phyloP scores from a whole-genome alignment of 2,888 invertebrate species.

The Peribatodes rhomboidaria region DNA sequence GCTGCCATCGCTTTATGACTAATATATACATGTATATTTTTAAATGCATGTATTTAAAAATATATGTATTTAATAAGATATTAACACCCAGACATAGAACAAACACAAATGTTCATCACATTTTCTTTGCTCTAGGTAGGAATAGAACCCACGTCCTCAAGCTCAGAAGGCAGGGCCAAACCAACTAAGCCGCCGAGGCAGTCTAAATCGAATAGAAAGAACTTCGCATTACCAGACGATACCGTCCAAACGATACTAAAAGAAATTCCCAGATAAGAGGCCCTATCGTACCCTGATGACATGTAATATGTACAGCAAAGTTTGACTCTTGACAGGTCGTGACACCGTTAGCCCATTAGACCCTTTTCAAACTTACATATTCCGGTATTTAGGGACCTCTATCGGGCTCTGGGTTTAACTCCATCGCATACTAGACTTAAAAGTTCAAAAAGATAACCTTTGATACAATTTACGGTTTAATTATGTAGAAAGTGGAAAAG shows the following conservation, averaged over 20 bases:
- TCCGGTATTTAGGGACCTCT: conserved; percentile 1
- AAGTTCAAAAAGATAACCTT: background rate
- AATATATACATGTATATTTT: too few relatives aligned
- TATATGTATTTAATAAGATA: too few relatives aligned
- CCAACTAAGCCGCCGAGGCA: too few relatives aligned
- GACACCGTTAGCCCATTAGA: conserved; percentile 18
- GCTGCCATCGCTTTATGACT: too few relatives aligned
- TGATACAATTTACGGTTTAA: background rate
- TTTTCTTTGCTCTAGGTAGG: too few relatives aligned
- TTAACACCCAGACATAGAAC: too few relatives aligned
- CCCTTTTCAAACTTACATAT: conserved; percentile 18
- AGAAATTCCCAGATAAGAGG: background rate
- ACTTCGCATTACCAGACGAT: too few relatives aligned
- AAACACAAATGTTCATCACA: too few relatives aligned
- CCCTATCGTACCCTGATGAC: background rate
- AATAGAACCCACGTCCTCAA: too few relatives aligned
- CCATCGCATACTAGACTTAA: background rate
- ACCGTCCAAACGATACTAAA: background rate
- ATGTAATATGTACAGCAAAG: background rate
- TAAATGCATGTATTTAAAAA: too few relatives aligned
- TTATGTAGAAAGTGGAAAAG: background rate
- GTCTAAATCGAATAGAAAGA: too few relatives aligned
- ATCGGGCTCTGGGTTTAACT: background rate
- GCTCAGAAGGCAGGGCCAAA: too few relatives aligned
- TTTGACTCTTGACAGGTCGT: conserved; percentile 3